Evolutionary conservation across 2,113 vertebrate genomes (phyloP).

Genomic region (Microtus montanus): DNA sequence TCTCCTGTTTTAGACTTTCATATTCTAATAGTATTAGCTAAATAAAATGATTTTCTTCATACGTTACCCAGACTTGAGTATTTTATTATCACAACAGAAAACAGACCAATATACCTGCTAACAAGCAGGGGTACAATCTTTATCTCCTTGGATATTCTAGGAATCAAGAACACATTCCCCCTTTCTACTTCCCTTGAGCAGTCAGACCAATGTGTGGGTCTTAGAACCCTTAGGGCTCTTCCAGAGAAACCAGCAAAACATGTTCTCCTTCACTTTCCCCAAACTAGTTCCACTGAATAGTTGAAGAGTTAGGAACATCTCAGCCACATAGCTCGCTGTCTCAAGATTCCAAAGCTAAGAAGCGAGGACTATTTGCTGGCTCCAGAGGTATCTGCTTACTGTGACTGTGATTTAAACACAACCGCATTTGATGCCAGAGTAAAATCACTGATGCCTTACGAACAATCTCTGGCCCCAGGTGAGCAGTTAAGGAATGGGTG

Average conservation of each 20-base stretch:
- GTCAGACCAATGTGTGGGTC: neutral
- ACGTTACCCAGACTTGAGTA: neutral
- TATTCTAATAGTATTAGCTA: neutral
- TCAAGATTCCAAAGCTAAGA: slow-evolving; percentile 9
- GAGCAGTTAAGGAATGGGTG: neutral
- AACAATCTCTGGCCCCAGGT: neutral
- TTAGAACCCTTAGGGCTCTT: neutral
- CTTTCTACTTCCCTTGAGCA: slow-evolving; percentile 1
- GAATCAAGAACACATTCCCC: neutral
- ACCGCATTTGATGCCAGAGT: neutral
- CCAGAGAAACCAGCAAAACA: neutral
- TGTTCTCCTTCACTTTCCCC: neutral
- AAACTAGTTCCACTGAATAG: neutral
- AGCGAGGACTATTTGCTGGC: neutral
- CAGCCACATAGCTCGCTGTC: neutral
- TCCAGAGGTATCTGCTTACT: neutral
- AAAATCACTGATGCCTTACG: neutral
- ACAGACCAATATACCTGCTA: neutral
- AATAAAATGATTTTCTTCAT: neutral
- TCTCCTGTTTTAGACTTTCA: neutral
- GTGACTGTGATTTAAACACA: slow-evolving; percentile 17
- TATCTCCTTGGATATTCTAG: neutral
- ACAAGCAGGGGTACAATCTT: neutral
- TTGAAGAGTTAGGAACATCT: neutral
- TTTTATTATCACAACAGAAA: neutral